Evolutionary conservation across 1,140 invertebrate species (phyloP), one percentile per base, ranked within the genome.

Genomic region (Dysdera silvatica): DNA sequence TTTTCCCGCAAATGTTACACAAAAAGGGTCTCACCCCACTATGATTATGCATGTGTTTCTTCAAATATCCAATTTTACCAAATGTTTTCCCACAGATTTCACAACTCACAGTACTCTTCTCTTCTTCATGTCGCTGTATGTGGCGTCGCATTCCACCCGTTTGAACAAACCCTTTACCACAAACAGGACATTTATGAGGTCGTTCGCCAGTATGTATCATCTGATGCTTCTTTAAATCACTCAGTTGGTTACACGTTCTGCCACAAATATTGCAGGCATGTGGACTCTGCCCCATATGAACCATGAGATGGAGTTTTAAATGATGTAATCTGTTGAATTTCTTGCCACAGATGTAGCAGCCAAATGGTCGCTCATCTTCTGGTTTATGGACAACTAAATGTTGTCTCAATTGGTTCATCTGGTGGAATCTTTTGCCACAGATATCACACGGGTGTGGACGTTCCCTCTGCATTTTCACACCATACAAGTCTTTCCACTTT

Each of bases 21-120:
- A 79, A 79, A 65, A 79, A 82, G 2, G 74, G 71, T 49, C 86
- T 80, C 70, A 85, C 3, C 82, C 84, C 87, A 2, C 87, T 90
- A 71, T 91, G 89, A 40, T 89, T 89, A 18, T 88, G 80, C 16
- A 89, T 82, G 72, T 93, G 89, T 64, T 8, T 76, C 48, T 68
- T 71, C 1, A 79, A 53, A 0, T 76, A 77, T 0, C 75, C 73
- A 14, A 73, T 69, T 33, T 76, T 76, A 59, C 77, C 76, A 72
- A 83, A 84, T 3, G 77, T 76, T 65, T 81, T 81, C 60, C 75
- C 77, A 70, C 83, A 85, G 14, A 78, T 68, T 23, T 73, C 70
- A 69, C 83, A 84, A 51, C 78, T 73, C 70, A 80, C 82, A 43
- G 52, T 49, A 4, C 55, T 10, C 8, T 47, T 14, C 43, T 65